Conservation (phyloP, 1,140 invertebrate genomes). For the Solenopsis fugax region DNA sequence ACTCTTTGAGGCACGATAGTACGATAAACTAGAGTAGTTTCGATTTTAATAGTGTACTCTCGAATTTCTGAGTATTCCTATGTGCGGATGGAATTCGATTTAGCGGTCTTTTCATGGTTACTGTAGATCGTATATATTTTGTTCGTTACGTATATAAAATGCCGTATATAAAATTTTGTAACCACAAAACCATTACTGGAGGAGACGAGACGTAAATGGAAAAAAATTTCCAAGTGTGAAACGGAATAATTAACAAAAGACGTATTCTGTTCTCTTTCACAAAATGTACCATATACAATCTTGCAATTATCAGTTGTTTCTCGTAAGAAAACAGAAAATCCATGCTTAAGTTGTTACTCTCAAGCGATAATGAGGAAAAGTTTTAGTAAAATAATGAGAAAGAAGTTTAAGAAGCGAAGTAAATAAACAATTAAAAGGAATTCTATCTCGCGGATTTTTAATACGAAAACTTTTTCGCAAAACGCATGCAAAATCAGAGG, state of each 20-base stretch:
- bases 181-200: neutral
- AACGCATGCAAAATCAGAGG: neutral
- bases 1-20: constrained; percentile 45
- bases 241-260: neutral
- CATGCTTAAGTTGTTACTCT: neutral
- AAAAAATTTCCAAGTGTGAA: neutral
- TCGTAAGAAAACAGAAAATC: neutral
- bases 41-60: constrained; percentile 8
- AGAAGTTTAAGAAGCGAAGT: constrained; percentile 21
- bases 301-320: neutral
- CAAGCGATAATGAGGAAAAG: neutral
- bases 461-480: neutral
- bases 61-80: neutral
- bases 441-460: neutral
- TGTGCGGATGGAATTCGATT: constrained; percentile 17
- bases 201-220: neutral
- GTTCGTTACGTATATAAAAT: neutral
- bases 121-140: neutral
- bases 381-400: neutral
- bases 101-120: neutral
- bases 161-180: neutral
- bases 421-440: neutral
- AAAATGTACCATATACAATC: neutral
- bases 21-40: constrained; percentile 36
- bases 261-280: neutral